A percentile compares a stretch with the other conserved stretches of the same genome.
phyloP scores from a whole-genome alignment of 2,888 invertebrate species.

The Pediacus dermestoides region DNA sequence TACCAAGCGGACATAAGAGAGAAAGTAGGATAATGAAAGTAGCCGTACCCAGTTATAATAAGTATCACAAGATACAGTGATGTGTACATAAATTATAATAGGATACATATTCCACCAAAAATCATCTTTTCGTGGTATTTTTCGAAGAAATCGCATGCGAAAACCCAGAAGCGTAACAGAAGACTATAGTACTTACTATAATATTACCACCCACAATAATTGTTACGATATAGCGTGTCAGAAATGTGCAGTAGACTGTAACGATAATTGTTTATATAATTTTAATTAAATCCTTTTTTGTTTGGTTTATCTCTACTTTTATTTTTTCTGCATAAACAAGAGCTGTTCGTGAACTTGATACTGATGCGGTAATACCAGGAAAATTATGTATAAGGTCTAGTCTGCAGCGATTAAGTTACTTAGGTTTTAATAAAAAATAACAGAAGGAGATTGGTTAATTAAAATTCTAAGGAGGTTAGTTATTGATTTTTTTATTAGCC shows the following conservation, averaged over 20 bases:
- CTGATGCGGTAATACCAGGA: neutral
- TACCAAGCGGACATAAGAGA: conserved; percentile 38
- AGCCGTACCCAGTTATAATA: conserved; percentile 39
- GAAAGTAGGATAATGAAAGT: conserved; percentile 44
- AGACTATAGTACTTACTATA: no score
- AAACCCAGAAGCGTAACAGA: neutral
- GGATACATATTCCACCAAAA: conserved; percentile 17
- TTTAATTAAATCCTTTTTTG: conserved; percentile 17
- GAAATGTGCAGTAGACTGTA: conserved; percentile 23
- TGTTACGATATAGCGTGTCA: conserved; percentile 14
- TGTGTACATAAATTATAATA: conserved; percentile 35
- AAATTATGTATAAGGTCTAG: neutral
- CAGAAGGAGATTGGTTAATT: no score
- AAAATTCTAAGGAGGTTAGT: no score
- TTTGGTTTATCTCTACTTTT: neutral
- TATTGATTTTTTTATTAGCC: no score
- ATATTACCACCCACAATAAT: no score
- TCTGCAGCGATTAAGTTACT: no score
- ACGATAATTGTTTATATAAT: conserved; percentile 24
- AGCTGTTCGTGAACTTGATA: neutral
- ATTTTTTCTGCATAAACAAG: conserved; percentile 1
- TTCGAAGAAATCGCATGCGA: neutral
- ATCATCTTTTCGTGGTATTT: conserved; percentile 7
- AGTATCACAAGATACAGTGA: conserved; percentile 37
- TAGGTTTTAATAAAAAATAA: neutral